These are phyloP conservation scores for Zenarchopterus dispar DNA, from an alignment of 2,797 vertebrate species.

Conservation along the genomic window DNA sequence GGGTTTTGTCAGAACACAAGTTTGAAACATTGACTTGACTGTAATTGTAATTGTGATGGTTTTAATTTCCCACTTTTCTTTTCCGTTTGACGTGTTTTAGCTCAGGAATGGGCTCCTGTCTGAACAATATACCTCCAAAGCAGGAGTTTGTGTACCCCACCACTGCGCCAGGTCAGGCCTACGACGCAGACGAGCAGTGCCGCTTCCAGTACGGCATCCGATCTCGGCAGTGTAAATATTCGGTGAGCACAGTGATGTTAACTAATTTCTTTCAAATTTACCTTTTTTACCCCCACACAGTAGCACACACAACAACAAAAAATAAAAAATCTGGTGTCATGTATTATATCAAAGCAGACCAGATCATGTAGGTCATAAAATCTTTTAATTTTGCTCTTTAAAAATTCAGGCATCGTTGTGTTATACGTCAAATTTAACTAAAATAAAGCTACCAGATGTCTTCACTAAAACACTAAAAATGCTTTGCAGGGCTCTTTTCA, in stretches of 20 bases:
- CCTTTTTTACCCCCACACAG: background rate
- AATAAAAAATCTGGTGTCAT: too few species aligned
- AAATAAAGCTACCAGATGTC: too few species aligned
- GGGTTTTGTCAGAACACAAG: background rate
- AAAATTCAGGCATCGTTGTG: too few species aligned
- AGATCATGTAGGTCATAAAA: too few species aligned
- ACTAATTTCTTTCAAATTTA: background rate
- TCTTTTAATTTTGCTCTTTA: background rate
- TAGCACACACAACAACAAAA: too few species aligned
- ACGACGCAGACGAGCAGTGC: conserved; percentile 96
- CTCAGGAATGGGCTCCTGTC: conserved; percentile 94
- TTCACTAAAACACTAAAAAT: too few species aligned
- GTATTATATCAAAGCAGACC: too few species aligned
- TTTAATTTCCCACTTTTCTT: background rate
- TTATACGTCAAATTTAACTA: too few species aligned
- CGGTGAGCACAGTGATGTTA: conserved; percentile 82
- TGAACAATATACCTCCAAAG: conserved; percentile 93
- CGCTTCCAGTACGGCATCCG: conserved; percentile 98
- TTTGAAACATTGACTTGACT: background rate
- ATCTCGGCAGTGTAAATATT: conserved; percentile 99
- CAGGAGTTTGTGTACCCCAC: conserved; percentile 98
- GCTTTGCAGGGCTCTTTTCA: background rate
- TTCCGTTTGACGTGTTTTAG: conserved; percentile 66
- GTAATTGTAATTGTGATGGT: background rate
- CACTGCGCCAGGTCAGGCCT: conserved; percentile 94